Base-by-base conservation (phyloP, 2,888 invertebrate genomes). In the Megaustenia siamemsis region DNA sequence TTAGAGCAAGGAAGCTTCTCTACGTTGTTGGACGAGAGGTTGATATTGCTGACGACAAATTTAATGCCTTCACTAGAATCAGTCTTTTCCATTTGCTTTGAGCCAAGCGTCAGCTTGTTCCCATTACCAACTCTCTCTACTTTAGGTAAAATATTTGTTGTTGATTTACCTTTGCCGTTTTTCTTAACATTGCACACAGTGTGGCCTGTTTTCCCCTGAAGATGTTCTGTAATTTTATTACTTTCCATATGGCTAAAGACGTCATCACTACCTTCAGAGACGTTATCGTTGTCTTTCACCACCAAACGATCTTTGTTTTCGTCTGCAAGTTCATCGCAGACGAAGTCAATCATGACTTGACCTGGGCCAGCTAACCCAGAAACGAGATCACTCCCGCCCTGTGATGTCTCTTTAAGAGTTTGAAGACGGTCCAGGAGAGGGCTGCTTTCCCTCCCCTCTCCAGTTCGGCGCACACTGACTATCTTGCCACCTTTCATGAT, bases 401-500 rank as follows among this genome's bases (percentile, higher is more conserved):
- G 12, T 43, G 82, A 32, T 38, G 49, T 56, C 2, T 63, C 49
- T 15, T 76, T 28, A 21, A 82, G 35, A 35, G 45, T 76, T 28
- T 75, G 28, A 10, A 76, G 28, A 8, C 66, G 63, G 24, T 66
- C 76, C 24, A 76, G 10, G 8, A 82, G 69, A 1, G 82, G 82
- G 35, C 76, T 76, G 1, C 76, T 66, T 66, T 82, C 82, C 45
- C 60, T 71, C 15, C 60, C 82, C 56, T 73, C 73, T 0, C 56
- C 73, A 12, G 60, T 68, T 60, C 71, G 43, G 2, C 75, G 38
- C 24, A 91, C 90, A 35, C 91, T 91, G 53, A 92, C 90, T 40
- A 92, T 91, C 86, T 92, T 92, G 1, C 91, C 92, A 69, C 90
- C 90, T 86, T 92, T 92, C 63, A 91, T 90, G 53, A 91, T 88